Percentiles rank a stretch among this genome's conserved stretches.
Conservation (phyloP, 2,113 vertebrate genomes). For the Lepisosteus osseus region DNA sequence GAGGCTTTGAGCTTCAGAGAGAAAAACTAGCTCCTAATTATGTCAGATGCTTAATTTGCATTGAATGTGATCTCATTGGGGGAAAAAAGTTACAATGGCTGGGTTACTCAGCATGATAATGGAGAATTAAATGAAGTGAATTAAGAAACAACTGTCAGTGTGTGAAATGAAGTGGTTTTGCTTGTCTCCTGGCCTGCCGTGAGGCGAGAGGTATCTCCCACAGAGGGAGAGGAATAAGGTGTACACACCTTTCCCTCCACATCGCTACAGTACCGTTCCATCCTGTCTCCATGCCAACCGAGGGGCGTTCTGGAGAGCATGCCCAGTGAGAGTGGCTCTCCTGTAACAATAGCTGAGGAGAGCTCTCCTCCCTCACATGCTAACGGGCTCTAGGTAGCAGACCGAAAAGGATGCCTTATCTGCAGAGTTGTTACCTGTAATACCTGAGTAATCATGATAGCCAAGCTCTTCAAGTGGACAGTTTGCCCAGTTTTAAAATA, state of each 20-base stretch:
- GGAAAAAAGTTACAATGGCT: slow-evolving; percentile 13
- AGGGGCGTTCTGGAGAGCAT: slow-evolving; percentile 57
- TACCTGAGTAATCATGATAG: too few species aligned
- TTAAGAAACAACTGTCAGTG: slow-evolving; percentile 23
- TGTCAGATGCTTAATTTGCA: too few species aligned
- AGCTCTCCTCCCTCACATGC: slow-evolving; percentile 17
- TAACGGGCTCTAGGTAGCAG: slow-evolving; percentile 29
- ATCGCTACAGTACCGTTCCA: slow-evolving; percentile 34
- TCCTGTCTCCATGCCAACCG: slow-evolving; percentile 51
- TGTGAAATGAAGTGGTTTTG: slow-evolving; percentile 5
- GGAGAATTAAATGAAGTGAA: slow-evolving; percentile 22
- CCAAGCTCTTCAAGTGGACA: too few species aligned
- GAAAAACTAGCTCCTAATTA: too few species aligned
- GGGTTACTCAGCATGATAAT: slow-evolving; percentile 18
- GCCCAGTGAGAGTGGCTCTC: slow-evolving; percentile 48
- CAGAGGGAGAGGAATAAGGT: neutral
- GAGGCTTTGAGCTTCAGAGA: too few species aligned
- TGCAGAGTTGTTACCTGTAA: too few species aligned
- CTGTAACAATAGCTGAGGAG: slow-evolving; percentile 54
- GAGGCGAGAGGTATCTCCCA: too few species aligned
- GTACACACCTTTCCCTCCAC: neutral
- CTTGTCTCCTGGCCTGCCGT: too few species aligned
- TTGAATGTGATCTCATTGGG: neutral
- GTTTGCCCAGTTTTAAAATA: too few species aligned
- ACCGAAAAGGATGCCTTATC: slow-evolving; percentile 36